These are phyloP conservation scores for Diprion similis DNA, from an alignment of 1,140 invertebrate genomes.

Conservation along the genomic window DNA sequence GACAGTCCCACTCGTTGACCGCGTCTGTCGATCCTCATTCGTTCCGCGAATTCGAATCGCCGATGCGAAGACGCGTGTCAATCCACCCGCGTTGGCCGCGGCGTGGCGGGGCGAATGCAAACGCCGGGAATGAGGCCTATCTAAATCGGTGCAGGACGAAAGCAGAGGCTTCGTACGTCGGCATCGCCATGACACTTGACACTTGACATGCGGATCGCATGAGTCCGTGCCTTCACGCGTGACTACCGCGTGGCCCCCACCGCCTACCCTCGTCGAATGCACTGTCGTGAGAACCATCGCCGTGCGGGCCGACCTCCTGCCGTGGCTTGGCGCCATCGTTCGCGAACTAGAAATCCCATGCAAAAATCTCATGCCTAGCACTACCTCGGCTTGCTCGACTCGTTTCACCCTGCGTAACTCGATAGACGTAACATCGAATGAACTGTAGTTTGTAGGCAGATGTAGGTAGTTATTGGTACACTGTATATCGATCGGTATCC, in stretches of 20 bases:
- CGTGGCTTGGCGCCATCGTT: slow-evolving; percentile 35
- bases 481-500: too few species aligned
- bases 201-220: slow-evolving; percentile 39
- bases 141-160: slow-evolving; percentile 27
- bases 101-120: neutral
- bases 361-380: neutral
- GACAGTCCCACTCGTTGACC: too few species aligned
- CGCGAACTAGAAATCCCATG: slow-evolving; percentile 19
- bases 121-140: neutral
- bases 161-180: slow-evolving; percentile 18
- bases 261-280: slow-evolving; percentile 19
- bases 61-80: too few species aligned
- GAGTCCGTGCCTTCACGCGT: slow-evolving; percentile 36
- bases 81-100: neutral
- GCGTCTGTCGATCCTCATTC: too few species aligned
- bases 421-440: too few species aligned
- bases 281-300: slow-evolving; percentile 45
- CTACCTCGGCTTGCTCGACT: too few species aligned
- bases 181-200: slow-evolving; percentile 9
- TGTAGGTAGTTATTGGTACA: too few species aligned
- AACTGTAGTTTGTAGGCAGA: too few species aligned
- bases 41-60: too few species aligned
- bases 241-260: slow-evolving; percentile 31
- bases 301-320: slow-evolving; percentile 33
- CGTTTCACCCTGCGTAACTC: too few species aligned